A percentile compares a stretch with the other conserved stretches of the same genome.
Evolutionary conservation across 2,888 invertebrate species (phyloP).

Genomic region (Melanophora roralis): DNA sequence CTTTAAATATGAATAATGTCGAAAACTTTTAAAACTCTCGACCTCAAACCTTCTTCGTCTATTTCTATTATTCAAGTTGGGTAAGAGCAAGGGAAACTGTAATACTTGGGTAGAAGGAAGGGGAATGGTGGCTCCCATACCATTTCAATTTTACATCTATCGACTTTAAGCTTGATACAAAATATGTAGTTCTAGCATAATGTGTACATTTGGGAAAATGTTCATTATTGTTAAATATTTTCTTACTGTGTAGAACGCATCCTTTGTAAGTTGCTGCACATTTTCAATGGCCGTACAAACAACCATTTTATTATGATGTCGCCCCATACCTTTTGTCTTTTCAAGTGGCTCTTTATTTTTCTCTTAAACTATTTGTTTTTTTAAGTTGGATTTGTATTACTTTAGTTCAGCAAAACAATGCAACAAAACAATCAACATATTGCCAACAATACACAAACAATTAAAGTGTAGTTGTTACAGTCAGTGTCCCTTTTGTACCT

Average conservation of each 20-base stretch:
- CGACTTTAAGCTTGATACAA: no score
- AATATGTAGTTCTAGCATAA: no score
- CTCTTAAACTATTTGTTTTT: constrained; percentile 34
- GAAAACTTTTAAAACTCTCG: no score
- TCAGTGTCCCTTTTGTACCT: constrained; percentile 2
- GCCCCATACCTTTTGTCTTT: constrained; percentile 56
- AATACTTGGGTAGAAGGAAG: no score
- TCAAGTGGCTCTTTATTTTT: constrained; percentile 58
- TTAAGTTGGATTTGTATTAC: constrained; percentile 60
- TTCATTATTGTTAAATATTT: background rate
- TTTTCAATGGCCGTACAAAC: constrained; percentile 54
- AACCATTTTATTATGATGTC: constrained; percentile 61
- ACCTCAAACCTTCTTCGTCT: no score
- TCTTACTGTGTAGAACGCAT: constrained; percentile 23
- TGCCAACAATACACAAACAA: constrained; percentile 6
- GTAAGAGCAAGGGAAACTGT: no score
- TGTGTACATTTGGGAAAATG: no score
- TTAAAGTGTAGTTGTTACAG: background rate
- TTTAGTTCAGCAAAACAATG: background rate
- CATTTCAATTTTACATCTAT: no score
- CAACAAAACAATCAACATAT: background rate
- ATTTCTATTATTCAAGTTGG: no score
- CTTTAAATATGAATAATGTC: no score
- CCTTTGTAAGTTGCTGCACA: constrained; percentile 15
- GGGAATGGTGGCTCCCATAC: no score